These are phyloP conservation scores for Bembecia ichneumoniformis DNA, from an alignment of 2,888 invertebrate species.

Conservation along the genomic window DNA sequence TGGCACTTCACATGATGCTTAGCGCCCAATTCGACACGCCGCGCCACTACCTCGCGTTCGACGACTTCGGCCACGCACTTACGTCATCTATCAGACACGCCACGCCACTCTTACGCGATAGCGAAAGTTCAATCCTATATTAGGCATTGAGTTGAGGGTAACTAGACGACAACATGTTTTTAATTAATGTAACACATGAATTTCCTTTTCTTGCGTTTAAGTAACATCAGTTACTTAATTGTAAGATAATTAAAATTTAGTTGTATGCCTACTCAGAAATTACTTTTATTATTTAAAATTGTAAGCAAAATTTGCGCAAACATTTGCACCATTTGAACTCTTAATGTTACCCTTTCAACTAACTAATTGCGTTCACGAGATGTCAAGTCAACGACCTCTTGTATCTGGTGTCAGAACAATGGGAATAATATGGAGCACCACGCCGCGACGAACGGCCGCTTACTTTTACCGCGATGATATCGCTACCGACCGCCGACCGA, in stretches of 20 bases:
- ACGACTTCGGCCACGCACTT: not conserved
- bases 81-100: slow-evolving; percentile 2
- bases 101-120: not conserved
- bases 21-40: slow-evolving; percentile 30
- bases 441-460: not conserved
- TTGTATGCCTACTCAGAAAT: too few relatives aligned
- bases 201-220: not conserved
- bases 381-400: slow-evolving; percentile 7
- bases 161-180: not conserved
- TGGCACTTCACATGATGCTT: slow-evolving; percentile 51
- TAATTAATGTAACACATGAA: not conserved
- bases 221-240: too few relatives aligned
- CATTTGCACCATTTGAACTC: not conserved
- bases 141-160: not conserved
- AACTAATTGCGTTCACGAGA: not conserved
- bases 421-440: slow-evolving; percentile 8
- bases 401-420: slow-evolving; percentile 10
- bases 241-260: too few relatives aligned
- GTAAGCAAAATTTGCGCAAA: too few relatives aligned
- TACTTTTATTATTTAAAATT: too few relatives aligned
- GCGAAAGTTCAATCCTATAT: slow-evolving; percentile 5
- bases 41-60: not conserved
- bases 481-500: slow-evolving; percentile 19
- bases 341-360: not conserved
- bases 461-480: slow-evolving; percentile 33